Evolutionary conservation across 1,140 invertebrate species (phyloP).

Genomic region (Eumeta japonica): DNA sequence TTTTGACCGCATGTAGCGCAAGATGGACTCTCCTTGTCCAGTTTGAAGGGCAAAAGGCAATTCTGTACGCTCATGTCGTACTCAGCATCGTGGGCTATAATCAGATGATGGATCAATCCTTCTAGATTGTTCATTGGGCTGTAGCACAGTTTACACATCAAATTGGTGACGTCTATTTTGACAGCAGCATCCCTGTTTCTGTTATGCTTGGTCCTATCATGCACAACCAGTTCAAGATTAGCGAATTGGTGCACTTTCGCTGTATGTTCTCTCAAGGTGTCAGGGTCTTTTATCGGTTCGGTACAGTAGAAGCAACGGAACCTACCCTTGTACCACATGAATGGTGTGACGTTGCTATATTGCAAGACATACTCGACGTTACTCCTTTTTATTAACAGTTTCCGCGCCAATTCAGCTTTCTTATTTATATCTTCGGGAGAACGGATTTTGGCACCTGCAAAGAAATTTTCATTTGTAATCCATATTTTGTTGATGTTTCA

Average conservation of each 20-base stretch:
- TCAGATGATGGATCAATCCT: slow-evolving; percentile 39
- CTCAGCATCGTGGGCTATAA: slow-evolving; percentile 46
- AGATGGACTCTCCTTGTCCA: slow-evolving; percentile 33
- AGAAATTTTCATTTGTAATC: slow-evolving; percentile 13
- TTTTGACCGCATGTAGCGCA: slow-evolving; percentile 42
- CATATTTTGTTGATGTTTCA: background rate
- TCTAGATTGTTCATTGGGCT: slow-evolving; percentile 26
- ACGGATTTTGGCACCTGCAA: slow-evolving; percentile 43
- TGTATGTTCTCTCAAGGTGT: slow-evolving; percentile 28
- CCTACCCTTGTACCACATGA: slow-evolving; percentile 42
- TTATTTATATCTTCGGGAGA: slow-evolving; percentile 40
- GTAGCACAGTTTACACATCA: slow-evolving; percentile 34
- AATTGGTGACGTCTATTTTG: slow-evolving; percentile 41
- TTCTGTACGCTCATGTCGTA: slow-evolving; percentile 43
- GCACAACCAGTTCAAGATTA: slow-evolving; percentile 34
- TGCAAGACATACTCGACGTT: slow-evolving; percentile 45
- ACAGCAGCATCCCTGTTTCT: slow-evolving; percentile 44
- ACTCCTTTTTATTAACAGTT: slow-evolving; percentile 31
- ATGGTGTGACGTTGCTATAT: slow-evolving; percentile 43
- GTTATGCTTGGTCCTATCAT: slow-evolving; percentile 39
- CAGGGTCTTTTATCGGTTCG: slow-evolving; percentile 38
- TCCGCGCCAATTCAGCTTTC: slow-evolving; percentile 37
- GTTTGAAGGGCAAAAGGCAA: slow-evolving; percentile 39
- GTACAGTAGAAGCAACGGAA: slow-evolving; percentile 44
- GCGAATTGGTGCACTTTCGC: slow-evolving; percentile 27